Conservation (phyloP, 2,797 vertebrate species). For the Enteromius unitaeniatus region DNA sequence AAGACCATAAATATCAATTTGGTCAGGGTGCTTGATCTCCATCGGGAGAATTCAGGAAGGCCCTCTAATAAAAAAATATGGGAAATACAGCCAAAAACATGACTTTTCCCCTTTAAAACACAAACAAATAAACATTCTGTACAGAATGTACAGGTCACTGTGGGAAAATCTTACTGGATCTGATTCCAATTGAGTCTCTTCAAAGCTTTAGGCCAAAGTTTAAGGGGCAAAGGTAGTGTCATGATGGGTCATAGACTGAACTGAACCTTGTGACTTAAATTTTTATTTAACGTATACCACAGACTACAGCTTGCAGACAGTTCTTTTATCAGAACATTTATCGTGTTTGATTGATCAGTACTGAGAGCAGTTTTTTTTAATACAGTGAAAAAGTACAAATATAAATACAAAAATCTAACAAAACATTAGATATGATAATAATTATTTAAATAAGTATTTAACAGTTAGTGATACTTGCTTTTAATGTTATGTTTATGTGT, state of each 20-base stretch:
- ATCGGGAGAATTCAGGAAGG: slow-evolving; percentile 46
- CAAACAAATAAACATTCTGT: slow-evolving; percentile 56
- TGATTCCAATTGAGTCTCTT: slow-evolving; percentile 30
- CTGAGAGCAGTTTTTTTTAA: background rate
- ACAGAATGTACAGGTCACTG: slow-evolving; percentile 19
- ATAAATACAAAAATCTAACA: background rate
- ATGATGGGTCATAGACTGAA: slow-evolving; percentile 17
- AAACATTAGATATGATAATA: background rate
- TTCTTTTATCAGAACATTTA: background rate
- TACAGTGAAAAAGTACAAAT: background rate
- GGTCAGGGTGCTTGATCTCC: slow-evolving; percentile 28
- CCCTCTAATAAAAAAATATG: slow-evolving; percentile 43
- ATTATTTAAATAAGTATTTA: too few relatives aligned
- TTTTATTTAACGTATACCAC: background rate
- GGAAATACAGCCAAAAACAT: slow-evolving; percentile 45
- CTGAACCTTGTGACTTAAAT: background rate
- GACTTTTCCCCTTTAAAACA: slow-evolving; percentile 44
- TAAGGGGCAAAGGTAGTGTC: background rate
- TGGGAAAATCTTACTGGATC: slow-evolving; percentile 46
- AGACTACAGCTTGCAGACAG: background rate
- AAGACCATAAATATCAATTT: slow-evolving; percentile 42
- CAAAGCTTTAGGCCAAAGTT: slow-evolving; percentile 6
- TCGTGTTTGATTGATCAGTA: background rate
- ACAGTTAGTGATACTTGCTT: background rate
- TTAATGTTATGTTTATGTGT: background rate